phyloP scores from a whole-genome alignment of 2,888 invertebrate species.

The Drepana falcataria region DNA sequence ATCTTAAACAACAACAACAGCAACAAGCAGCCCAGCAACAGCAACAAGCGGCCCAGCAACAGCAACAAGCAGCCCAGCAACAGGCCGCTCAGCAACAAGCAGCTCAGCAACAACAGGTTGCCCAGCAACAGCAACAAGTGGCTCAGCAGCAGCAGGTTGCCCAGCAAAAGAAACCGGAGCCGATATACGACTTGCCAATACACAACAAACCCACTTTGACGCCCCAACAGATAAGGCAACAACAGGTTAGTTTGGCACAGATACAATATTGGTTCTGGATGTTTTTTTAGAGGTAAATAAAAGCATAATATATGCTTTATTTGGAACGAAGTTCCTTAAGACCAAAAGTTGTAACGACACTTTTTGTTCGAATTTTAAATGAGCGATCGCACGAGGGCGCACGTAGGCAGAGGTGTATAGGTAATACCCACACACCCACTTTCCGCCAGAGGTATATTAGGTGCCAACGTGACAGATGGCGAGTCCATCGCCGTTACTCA shows the following conservation, averaged over 20 bases:
- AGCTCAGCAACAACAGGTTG: constrained; percentile 27
- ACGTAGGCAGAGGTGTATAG: too few relatives aligned
- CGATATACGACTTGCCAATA: constrained; percentile 67
- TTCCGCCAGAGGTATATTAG: too few relatives aligned
- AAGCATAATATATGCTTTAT: too few relatives aligned
- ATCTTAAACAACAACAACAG: constrained; percentile 23
- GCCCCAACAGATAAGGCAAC: constrained; percentile 43
- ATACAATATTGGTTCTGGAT: too few relatives aligned
- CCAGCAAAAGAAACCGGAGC: constrained; percentile 54
- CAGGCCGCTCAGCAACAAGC: constrained; percentile 34
- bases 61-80: constrained; percentile 29
- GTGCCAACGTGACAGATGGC: too few relatives aligned
- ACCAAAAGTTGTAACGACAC: too few relatives aligned
- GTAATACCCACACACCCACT: too few relatives aligned
- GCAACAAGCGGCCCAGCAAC: constrained; percentile 25
- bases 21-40: constrained; percentile 22
- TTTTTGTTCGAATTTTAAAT: too few relatives aligned
- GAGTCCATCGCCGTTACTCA: too few relatives aligned
- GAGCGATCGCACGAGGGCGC: too few relatives aligned
- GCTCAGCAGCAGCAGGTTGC: constrained; percentile 38
- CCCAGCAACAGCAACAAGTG: constrained; percentile 20
- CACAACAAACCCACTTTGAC: constrained; percentile 64
- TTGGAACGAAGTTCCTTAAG: too few relatives aligned
- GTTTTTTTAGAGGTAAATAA: too few relatives aligned
- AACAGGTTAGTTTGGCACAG: constrained; percentile 23